Percentiles rank a stretch among this genome's conserved stretches.
Evolutionary conservation across 2,888 invertebrate species (phyloP).

Genomic region (Dynastes grantii): DNA sequence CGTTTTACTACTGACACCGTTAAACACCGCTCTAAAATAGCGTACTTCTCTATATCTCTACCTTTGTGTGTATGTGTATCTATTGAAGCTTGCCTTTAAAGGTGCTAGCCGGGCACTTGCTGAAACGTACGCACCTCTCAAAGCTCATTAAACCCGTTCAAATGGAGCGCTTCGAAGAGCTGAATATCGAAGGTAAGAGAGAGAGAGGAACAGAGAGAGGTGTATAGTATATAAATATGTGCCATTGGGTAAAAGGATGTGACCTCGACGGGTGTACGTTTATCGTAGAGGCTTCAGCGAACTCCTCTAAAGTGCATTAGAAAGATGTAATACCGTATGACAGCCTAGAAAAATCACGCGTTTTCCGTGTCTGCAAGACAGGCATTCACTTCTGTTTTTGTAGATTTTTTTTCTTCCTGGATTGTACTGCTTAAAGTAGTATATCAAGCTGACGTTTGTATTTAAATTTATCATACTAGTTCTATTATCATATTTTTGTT

Average conservation of each 20-base stretch:
- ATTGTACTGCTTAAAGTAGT: too few relatives aligned
- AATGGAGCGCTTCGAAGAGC: neutral
- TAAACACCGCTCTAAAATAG: neutral
- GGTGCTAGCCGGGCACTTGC: neutral
- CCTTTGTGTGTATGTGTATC: too few relatives aligned
- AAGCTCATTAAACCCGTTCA: slow-evolving; percentile 3
- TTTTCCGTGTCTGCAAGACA: slow-evolving; percentile 2
- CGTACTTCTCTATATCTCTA: neutral
- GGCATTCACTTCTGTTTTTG: neutral
- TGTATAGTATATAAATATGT: slow-evolving; percentile 7
- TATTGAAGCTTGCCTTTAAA: neutral
- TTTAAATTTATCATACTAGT: too few relatives aligned
- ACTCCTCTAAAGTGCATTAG: slow-evolving; percentile 3
- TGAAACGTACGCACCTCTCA: neutral
- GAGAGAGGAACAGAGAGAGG: neutral
- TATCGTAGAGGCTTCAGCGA: slow-evolving; percentile 12
- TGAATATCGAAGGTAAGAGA: neutral
- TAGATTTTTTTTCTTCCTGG: too few relatives aligned
- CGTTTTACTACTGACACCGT: neutral
- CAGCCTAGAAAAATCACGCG: slow-evolving; percentile 33
- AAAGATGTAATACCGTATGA: slow-evolving; percentile 30
- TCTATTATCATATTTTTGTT: too few relatives aligned
- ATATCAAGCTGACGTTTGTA: too few relatives aligned
- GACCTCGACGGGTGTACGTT: slow-evolving; percentile 20
- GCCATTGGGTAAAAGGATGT: slow-evolving; percentile 38